Base-by-base conservation (phyloP, 2,888 invertebrate genomes). In the Sthenelais limicola region DNA sequence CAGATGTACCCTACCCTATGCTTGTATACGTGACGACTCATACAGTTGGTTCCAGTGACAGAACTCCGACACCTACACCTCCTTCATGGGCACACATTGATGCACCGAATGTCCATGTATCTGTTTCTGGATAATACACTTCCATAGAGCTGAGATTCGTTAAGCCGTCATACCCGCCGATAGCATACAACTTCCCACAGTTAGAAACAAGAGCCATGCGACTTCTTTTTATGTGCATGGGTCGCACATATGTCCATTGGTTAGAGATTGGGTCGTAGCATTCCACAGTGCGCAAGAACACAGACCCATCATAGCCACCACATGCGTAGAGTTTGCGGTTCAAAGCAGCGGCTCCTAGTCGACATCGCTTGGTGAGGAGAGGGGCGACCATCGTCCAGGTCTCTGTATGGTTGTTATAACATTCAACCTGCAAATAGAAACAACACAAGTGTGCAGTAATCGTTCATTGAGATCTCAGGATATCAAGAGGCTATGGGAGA, bases 11-110 rank as follows among this genome's bases (percentile, higher is more conserved):
- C n/a, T n/a, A n/a, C n/a, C n/a, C n/a, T n/a, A n/a, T n/a, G n/a
- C n/a, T n/a, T n/a, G n/a, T n/a, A n/a, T n/a, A n/a, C n/a, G n/a
- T n/a, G n/a, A n/a, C n/a, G n/a, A n/a, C 30, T 49, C 49, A 70
- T 56, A 70, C 43, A 24, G 56, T 28, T 0, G 70, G 70, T 68
- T 72, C 72, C n/a, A 71, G 73, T 5, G 92, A 92, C 79, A 95
- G 92, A 4, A 95, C 94, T 0, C 94, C 95, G 30, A 94, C 93
- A n/a, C 94, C 94, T 0, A 95, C 95, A 0, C 95, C 95, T 0
- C 95, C 95, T 85, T 95, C 95, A 85, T 95, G 95, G 1, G 93
- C 94, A 79, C 92, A 92, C 94, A 95, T 94, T 0, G 92, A 90
- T 1, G 92, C 91, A 21, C 92, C 92, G 30, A 77, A 76, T 1